These are phyloP conservation scores for Mya arenaria DNA, from an alignment of 1,140 invertebrate species.

Conservation along the genomic window DNA sequence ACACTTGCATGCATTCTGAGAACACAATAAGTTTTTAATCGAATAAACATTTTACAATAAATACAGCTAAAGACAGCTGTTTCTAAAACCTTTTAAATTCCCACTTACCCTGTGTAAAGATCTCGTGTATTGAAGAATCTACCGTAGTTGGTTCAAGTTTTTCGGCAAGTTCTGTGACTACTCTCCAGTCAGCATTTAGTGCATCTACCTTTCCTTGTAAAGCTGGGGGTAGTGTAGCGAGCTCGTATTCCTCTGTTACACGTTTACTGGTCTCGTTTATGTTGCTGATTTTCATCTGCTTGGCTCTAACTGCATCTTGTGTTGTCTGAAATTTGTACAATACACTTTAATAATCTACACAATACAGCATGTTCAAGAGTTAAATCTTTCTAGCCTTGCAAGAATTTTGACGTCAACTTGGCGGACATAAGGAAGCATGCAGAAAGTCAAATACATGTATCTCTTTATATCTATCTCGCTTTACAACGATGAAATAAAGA, in stretches of 20 bases:
- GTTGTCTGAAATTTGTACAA: conserved; percentile 66
- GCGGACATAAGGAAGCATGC: too few species aligned
- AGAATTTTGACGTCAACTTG: too few species aligned
- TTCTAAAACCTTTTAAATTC: background rate
- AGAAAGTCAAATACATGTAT: too few species aligned
- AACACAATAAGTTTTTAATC: too few species aligned
- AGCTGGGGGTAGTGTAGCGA: background rate
- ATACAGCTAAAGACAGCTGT: too few species aligned
- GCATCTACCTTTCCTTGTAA: conserved; percentile 69
- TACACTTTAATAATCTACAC: too few species aligned
- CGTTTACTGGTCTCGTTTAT: conserved; percentile 69
- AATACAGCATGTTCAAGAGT: too few species aligned
- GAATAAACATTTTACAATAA: too few species aligned
- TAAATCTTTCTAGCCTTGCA: too few species aligned
- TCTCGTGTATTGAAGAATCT: conserved; percentile 59
- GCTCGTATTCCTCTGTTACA: conserved; percentile 64
- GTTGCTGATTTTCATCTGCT: conserved; percentile 67
- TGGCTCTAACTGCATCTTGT: conserved; percentile 67
- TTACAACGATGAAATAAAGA: too few species aligned
- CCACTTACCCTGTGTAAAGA: conserved; percentile 63
- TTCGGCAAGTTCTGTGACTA: conserved; percentile 67
- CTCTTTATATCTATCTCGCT: too few species aligned
- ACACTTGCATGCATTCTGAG: too few species aligned
- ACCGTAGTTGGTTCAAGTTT: conserved; percentile 56
- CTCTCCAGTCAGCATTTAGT: conserved; percentile 75